Evolutionary conservation across 2,797 vertebrate species (phyloP).

Genomic region (Betta splendens): DNA sequence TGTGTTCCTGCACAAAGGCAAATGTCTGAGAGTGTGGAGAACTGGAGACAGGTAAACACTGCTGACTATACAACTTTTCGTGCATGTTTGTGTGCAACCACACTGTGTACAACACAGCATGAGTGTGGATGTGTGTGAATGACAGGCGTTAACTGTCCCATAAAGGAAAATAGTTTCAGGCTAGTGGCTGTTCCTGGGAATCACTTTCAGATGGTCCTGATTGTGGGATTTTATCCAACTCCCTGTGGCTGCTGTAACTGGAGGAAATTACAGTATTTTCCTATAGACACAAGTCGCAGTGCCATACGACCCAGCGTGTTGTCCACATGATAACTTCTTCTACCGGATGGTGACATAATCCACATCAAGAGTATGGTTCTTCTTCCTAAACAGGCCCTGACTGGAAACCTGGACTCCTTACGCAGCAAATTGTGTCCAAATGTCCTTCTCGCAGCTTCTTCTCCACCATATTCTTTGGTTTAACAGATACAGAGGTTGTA

Average conservation of each 20-base stretch:
- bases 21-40: no score
- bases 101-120: not conserved
- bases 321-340: constrained; percentile 56
- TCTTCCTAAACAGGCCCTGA: constrained; percentile 36
- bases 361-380: constrained; percentile 22
- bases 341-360: constrained; percentile 45
- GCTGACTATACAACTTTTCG: not conserved
- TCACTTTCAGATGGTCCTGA: constrained; percentile 71
- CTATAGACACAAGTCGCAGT: constrained; percentile 50
- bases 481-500: constrained; percentile 20
- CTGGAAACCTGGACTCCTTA: constrained; percentile 31
- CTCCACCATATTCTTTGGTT: constrained; percentile 21
- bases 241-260: constrained; percentile 47
- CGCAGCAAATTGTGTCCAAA: constrained; percentile 36
- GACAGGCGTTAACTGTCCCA: constrained; percentile 29
- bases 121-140: not conserved
- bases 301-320: constrained; percentile 55
- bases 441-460: constrained; percentile 26
- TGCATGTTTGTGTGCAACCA: constrained; percentile 1
- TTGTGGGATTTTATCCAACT: constrained; percentile 58
- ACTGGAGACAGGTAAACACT: not conserved
- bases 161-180: constrained; percentile 50
- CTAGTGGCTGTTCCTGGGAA: constrained; percentile 47
- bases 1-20: no score
- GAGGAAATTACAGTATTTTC: constrained; percentile 78